Conservation (phyloP, 2,113 vertebrate genomes). For the Sterrhoptilus dennistouni region DNA sequence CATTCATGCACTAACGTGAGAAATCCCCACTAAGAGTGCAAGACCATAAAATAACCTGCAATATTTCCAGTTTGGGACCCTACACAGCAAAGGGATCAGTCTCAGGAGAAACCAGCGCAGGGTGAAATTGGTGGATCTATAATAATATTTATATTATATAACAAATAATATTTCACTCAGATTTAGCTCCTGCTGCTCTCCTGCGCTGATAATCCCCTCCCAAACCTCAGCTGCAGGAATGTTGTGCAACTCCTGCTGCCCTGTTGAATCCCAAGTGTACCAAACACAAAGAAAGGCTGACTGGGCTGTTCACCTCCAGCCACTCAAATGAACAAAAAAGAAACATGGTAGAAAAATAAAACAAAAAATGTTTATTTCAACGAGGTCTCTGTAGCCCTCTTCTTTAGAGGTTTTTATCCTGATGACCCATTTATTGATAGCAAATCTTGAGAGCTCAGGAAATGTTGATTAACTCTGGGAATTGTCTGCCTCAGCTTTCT, state of each 20-base stretch:
- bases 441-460: background rate
- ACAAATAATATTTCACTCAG: background rate
- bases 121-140: background rate
- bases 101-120: background rate
- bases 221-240: background rate
- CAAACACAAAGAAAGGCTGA: background rate
- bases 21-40: background rate
- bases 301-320: background rate
- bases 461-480: slow-evolving; percentile 16
- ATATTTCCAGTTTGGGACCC: background rate
- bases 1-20: background rate
- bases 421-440: slow-evolving; percentile 13
- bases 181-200: background rate
- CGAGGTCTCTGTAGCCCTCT: background rate
- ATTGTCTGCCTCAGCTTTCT: background rate
- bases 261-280: background rate
- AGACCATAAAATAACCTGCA: background rate
- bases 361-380: background rate
- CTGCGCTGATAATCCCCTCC: background rate
- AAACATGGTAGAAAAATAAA: background rate
- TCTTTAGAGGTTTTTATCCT: background rate
- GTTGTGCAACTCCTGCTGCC: background rate
- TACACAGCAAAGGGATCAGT: background rate
- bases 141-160: background rate
- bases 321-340: background rate